Conservation (phyloP, 2,113 vertebrate species). For the Anas platyrhynchos region DNA sequence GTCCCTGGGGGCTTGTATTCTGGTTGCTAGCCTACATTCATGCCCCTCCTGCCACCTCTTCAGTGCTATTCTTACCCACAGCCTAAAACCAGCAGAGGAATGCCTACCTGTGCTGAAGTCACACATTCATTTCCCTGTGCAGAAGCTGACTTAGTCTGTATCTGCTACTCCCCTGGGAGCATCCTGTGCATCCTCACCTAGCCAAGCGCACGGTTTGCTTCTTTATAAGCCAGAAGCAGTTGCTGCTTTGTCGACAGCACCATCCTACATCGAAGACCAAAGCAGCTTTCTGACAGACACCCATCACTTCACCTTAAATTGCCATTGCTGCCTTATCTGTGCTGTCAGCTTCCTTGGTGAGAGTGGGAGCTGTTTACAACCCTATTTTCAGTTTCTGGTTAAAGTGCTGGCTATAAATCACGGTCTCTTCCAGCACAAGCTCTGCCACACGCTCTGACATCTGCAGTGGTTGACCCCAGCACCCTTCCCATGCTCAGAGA, state of each 20-base stretch:
- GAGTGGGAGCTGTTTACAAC: background rate
- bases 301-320: background rate
- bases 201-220: background rate
- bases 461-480: background rate
- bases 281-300: background rate
- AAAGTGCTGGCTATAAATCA: background rate
- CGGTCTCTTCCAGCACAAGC: background rate
- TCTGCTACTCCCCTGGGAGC: background rate
- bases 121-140: background rate
- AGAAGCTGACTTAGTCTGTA: background rate
- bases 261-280: background rate
- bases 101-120: background rate
- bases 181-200: background rate
- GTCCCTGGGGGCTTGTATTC: background rate
- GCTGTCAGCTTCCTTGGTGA: background rate
- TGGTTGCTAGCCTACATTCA: background rate
- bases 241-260: background rate
- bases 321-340: background rate
- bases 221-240: background rate
- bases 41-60: conserved; percentile 18
- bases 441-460: background rate
- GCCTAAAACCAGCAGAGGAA: conserved; percentile 3
- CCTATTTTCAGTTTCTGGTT: background rate
- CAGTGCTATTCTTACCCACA: conserved; percentile 19
- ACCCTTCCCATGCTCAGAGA: background rate